phyloP scores from a whole-genome alignment of 1,140 invertebrate genomes.

The Spodoptera frugiperda region DNA sequence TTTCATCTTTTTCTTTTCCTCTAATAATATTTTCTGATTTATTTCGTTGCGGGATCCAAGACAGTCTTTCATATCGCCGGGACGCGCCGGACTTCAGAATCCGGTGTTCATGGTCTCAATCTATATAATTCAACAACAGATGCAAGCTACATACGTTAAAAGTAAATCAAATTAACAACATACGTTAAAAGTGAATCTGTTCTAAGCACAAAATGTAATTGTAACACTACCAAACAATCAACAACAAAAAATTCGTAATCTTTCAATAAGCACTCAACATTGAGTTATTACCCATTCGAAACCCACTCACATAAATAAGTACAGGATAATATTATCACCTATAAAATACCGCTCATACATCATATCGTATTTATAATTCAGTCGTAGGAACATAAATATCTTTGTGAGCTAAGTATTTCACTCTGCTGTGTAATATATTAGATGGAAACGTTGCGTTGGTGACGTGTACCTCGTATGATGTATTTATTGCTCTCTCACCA shows the following conservation, averaged over 20 bases:
- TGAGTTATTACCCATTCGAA: constrained; percentile 1
- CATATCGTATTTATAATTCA: constrained; percentile 50
- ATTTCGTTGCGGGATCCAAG: too few relatives aligned
- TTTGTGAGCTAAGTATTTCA: constrained; percentile 61
- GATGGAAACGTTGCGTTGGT: constrained; percentile 55
- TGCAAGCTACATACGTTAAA: too few relatives aligned
- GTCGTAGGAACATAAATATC: constrained; percentile 58
- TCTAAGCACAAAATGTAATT: too few relatives aligned
- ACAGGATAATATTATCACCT: constrained; percentile 23
- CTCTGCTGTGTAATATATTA: constrained; percentile 58
- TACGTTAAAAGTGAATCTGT: too few relatives aligned
- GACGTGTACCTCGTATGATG: constrained; percentile 56
- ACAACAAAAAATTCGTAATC: not conserved
- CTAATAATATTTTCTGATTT: too few relatives aligned
- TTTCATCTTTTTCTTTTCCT: too few relatives aligned
- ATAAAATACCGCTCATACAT: constrained; percentile 40
- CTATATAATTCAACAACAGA: too few relatives aligned
- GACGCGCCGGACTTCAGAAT: too few relatives aligned
- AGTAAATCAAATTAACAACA: too few relatives aligned
- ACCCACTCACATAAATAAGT: not conserved
- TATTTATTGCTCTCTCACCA: constrained; percentile 63
- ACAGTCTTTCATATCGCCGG: too few relatives aligned
- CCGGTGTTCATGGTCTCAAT: too few relatives aligned
- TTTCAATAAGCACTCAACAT: not conserved
- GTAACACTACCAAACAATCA: too few relatives aligned